Evolutionary conservation across 2,888 invertebrate species (phyloP).

Genomic region (Dynastes maya): DNA sequence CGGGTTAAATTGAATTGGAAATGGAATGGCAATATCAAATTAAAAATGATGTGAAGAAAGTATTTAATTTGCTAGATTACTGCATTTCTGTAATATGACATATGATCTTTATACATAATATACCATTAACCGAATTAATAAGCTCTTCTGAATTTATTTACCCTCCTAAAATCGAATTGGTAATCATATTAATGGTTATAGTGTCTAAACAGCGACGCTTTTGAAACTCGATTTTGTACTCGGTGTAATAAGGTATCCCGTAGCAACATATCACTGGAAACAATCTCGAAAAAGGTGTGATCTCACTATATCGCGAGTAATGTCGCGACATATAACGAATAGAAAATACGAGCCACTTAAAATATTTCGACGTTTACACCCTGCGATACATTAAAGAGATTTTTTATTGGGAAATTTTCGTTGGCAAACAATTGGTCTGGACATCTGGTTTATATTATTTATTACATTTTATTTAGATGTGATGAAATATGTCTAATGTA

Average conservation of each 20-base stretch:
- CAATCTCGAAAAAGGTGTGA: slow-evolving; percentile 24
- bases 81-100: no score
- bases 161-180: no score
- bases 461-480: slow-evolving; percentile 44
- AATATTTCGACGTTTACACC: slow-evolving; percentile 35
- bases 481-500: slow-evolving; percentile 34
- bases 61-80: no score
- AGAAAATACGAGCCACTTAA: slow-evolving; percentile 31
- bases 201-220: no score
- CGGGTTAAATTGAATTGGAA: no score
- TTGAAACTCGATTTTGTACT: neutral
- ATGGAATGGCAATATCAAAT: no score
- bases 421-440: slow-evolving; percentile 46
- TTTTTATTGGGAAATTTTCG: slow-evolving; percentile 38
- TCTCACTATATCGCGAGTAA: slow-evolving; percentile 36
- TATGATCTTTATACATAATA: no score
- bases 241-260: neutral
- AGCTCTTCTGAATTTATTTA: no score
- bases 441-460: slow-evolving; percentile 45
- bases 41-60: no score
- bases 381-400: slow-evolving; percentile 37
- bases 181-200: no score
- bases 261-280: slow-evolving; percentile 13
- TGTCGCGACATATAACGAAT: slow-evolving; percentile 17
- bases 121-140: no score